Conservation (phyloP, 2,797 vertebrate species). For the Poeciliopsis paucimaculata region DNA sequence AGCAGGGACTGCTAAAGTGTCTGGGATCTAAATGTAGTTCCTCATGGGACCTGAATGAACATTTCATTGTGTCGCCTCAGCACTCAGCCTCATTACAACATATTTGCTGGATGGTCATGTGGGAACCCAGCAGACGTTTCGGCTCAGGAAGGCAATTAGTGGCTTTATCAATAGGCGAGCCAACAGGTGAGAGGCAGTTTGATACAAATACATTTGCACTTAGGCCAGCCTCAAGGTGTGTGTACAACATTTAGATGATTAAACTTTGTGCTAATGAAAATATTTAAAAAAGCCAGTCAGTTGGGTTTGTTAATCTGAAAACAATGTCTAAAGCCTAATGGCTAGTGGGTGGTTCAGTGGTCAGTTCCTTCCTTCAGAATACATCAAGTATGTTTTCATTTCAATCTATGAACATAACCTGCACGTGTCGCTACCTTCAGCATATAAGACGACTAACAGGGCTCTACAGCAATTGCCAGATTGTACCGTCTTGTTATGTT, state of each 20-base stretch:
- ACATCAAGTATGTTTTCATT: background rate
- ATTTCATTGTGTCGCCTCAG: conserved; percentile 40
- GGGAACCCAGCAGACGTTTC: conserved; percentile 35
- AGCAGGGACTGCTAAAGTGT: conserved; percentile 12
- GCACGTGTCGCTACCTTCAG: background rate
- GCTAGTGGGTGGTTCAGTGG: background rate
- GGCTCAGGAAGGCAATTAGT: conserved; percentile 41
- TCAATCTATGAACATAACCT: background rate
- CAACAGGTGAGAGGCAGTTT: conserved; percentile 29
- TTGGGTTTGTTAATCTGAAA: background rate
- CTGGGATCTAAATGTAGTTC: conserved; percentile 36
- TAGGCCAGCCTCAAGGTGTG: background rate
- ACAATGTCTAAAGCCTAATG: background rate
- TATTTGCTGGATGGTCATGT: conserved; percentile 46
- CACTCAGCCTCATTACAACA: conserved; percentile 47
- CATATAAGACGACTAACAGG: background rate
- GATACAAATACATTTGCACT: conserved; percentile 24
- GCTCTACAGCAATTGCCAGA: background rate
- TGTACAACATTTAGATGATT: background rate
- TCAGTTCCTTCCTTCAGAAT: background rate
- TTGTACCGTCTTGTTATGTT: background rate
- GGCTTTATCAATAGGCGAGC: conserved; percentile 37
- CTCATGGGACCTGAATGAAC: conserved; percentile 36
- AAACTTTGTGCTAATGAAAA: background rate
- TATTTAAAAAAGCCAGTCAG: background rate